These are phyloP conservation scores for Taphrorychus bicolor DNA, from an alignment of 2,888 invertebrate genomes.

Conservation along the genomic window DNA sequence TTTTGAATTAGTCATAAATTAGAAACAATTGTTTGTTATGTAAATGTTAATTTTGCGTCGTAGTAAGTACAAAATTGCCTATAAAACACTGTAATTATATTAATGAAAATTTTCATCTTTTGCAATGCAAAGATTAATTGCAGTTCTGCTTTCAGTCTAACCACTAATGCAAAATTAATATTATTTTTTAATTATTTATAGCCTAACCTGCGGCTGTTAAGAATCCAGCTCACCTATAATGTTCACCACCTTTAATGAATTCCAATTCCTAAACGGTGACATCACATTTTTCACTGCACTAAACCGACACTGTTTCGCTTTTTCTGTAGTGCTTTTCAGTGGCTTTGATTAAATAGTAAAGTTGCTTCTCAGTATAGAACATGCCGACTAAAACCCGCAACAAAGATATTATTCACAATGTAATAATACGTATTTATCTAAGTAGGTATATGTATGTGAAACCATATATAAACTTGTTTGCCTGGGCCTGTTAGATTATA, in stretches of 20 bases:
- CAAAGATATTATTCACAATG: neutral
- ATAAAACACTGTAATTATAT: no score
- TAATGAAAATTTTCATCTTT: no score
- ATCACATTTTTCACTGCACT: neutral
- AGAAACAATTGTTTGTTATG: neutral
- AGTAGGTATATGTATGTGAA: neutral
- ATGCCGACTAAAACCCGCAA: neutral
- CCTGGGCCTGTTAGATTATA: neutral
- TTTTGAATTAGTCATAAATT: neutral
- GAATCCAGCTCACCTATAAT: neutral
- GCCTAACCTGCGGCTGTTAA: no score
- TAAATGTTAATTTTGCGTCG: neutral
- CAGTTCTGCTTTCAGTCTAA: no score
- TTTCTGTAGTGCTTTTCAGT: no score
- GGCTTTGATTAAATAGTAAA: no score
- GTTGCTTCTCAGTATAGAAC: neutral
- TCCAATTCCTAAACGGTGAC: neutral
- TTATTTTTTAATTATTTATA: no score
- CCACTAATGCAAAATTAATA: no score
- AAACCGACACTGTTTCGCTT: no score
- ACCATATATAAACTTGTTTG: neutral
- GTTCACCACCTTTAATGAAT: neutral
- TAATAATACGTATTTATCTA: neutral
- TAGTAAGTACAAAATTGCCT: no score
- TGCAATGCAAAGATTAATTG: no score